These are phyloP conservation scores for Protomyctophum bolini DNA, from an alignment of 2,113 vertebrate genomes.

Conservation along the genomic window DNA sequence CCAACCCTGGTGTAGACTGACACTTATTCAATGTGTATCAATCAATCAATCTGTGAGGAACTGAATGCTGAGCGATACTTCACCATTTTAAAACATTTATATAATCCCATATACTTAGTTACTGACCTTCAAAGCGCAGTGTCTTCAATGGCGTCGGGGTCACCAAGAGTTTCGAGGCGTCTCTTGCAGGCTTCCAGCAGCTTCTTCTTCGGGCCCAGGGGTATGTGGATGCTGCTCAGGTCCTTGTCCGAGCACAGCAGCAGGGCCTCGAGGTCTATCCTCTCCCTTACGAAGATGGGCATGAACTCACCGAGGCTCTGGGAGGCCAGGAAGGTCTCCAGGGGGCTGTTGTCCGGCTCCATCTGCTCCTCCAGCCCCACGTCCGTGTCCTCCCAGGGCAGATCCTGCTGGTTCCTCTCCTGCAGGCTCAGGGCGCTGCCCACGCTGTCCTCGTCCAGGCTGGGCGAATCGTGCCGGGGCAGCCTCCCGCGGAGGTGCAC, in stretches of 20 bases:
- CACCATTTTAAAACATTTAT: too few relatives aligned
- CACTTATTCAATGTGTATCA: too few relatives aligned
- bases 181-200: slow-evolving; percentile 89
- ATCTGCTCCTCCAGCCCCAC: slow-evolving; percentile 80
- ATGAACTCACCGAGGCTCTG: slow-evolving; percentile 89
- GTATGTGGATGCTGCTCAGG: slow-evolving; percentile 90
- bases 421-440: slow-evolving; percentile 90
- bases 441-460: slow-evolving; percentile 89
- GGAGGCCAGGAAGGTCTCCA: slow-evolving; percentile 93
- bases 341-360: slow-evolving; percentile 86
- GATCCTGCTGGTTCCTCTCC: slow-evolving; percentile 82
- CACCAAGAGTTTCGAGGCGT: slow-evolving; percentile 85
- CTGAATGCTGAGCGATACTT: too few relatives aligned
- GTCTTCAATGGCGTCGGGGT: slow-evolving; percentile 87
- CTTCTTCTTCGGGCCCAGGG: slow-evolving; percentile 92
- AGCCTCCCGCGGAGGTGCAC: slow-evolving; percentile 80
- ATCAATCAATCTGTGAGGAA: too few relatives aligned
- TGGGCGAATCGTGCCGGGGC: slow-evolving; percentile 82
- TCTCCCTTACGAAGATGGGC: slow-evolving; percentile 86
- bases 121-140: slow-evolving; percentile 85
- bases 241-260: slow-evolving; percentile 91
- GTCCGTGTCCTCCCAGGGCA: slow-evolving; percentile 87
- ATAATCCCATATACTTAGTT: background rate
- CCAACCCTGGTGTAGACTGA: too few relatives aligned
- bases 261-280: slow-evolving; percentile 92